These are phyloP conservation scores for Macrobrachium nipponense DNA, from an alignment of 1,140 invertebrate species.

Conservation along the genomic window DNA sequence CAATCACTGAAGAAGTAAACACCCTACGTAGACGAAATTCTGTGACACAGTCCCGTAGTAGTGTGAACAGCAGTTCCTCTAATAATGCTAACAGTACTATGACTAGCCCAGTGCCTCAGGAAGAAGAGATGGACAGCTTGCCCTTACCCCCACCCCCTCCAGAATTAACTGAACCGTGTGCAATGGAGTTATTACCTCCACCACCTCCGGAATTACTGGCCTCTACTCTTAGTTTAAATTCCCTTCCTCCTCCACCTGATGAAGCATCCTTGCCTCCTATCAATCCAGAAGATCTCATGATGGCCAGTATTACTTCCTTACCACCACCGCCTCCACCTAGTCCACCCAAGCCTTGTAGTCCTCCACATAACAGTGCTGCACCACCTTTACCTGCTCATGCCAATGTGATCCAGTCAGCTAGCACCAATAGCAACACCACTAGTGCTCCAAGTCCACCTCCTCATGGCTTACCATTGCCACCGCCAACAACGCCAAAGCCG, in stretches of 20 bases:
- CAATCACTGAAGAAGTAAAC: constrained; percentile 68
- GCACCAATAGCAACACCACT: constrained; percentile 72
- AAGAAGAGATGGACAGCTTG: constrained; percentile 65
- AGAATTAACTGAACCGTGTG: constrained; percentile 61
- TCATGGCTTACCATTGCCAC: constrained; percentile 38
- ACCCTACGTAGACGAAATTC: constrained; percentile 70
- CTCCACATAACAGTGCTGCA: constrained; percentile 56
- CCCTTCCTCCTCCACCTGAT: constrained; percentile 68
- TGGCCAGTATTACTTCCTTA: constrained; percentile 65
- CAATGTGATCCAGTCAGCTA: constrained; percentile 67
- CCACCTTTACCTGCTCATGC: constrained; percentile 66
- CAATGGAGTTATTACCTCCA: constrained; percentile 70
- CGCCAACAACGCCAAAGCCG: constrained; percentile 53
- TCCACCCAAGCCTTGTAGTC: constrained; percentile 61
- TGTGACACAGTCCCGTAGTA: constrained; percentile 46
- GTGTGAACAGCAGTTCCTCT: constrained; percentile 36
- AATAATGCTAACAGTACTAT: constrained; percentile 27
- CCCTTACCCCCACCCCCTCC: constrained; percentile 67
- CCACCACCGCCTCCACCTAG: constrained; percentile 66
- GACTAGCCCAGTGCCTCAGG: constrained; percentile 48
- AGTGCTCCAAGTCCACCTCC: constrained; percentile 80
- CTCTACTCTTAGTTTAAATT: constrained; percentile 66
- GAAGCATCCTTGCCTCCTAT: constrained; percentile 64
- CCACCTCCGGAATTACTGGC: constrained; percentile 65
- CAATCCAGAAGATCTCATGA: constrained; percentile 64